These are phyloP conservation scores for Fopius arisanus DNA, from an alignment of 1,140 invertebrate genomes.

Conservation along the genomic window DNA sequence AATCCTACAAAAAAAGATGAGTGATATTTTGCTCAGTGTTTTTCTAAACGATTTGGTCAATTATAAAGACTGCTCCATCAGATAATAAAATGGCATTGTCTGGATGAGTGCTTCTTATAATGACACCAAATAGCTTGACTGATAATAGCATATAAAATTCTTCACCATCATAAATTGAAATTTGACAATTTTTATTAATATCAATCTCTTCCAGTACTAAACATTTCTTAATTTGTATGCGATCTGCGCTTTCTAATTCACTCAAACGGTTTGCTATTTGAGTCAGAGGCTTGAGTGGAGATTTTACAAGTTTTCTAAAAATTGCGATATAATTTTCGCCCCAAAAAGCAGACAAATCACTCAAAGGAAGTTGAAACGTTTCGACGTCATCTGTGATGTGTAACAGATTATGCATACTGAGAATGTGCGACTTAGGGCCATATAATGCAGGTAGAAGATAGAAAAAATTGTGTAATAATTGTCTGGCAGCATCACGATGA, in stretches of 20 bases:
- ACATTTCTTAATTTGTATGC: neutral
- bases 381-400: constrained; percentile 35
- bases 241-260: neutral
- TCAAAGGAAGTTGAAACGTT: constrained; percentile 26
- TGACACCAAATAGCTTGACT: neutral
- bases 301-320: constrained; percentile 29
- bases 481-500: neutral
- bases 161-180: neutral
- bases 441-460: constrained; percentile 23
- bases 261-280: constrained; percentile 34
- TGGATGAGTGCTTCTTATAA: neutral
- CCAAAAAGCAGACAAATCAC: constrained; percentile 32
- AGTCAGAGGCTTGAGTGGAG: constrained; percentile 27
- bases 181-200: neutral
- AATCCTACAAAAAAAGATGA: neutral
- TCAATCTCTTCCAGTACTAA: neutral
- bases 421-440: constrained; percentile 25
- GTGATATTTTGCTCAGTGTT: neutral
- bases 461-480: constrained; percentile 23
- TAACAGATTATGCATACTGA: constrained; percentile 39
- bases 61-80: neutral
- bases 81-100: neutral
- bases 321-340: constrained; percentile 33
- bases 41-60: neutral
- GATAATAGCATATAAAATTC: neutral